Conservation (phyloP, 2,113 vertebrate genomes). For the Colinus virginianus region DNA sequence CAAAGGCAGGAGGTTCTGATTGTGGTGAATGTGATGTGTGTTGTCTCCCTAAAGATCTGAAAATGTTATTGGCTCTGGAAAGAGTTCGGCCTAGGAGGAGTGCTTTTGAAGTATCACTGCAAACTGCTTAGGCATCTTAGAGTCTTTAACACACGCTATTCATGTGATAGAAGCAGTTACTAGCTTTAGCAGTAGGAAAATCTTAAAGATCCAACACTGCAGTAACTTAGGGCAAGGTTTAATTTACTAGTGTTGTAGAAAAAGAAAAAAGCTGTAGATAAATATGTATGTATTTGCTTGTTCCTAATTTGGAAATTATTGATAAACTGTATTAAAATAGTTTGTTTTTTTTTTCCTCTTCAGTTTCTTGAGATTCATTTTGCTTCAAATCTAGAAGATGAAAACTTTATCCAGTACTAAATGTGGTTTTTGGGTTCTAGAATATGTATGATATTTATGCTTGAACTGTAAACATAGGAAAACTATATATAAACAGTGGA, state of each 20-base stretch:
- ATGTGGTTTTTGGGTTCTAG: neutral
- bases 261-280: neutral
- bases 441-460: neutral
- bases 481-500: neutral
- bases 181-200: conserved; percentile 21
- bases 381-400: neutral
- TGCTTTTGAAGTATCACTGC: neutral
- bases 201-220: neutral
- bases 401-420: neutral
- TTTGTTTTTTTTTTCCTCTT: neutral
- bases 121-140: neutral
- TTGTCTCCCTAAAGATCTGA: neutral
- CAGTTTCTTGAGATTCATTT: neutral
- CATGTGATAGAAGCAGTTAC: neutral
- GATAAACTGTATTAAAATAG: neutral
- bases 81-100: neutral
- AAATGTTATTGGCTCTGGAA: conserved; percentile 1
- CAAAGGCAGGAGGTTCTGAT: neutral
- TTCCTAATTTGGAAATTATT: neutral
- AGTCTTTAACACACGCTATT: conserved; percentile 36
- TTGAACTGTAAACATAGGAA: neutral
- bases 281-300: neutral
- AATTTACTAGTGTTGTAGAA: neutral
- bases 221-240: neutral
- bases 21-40: neutral